Conservation (phyloP, 2,888 invertebrate genomes). For the Andrena dorsata region DNA sequence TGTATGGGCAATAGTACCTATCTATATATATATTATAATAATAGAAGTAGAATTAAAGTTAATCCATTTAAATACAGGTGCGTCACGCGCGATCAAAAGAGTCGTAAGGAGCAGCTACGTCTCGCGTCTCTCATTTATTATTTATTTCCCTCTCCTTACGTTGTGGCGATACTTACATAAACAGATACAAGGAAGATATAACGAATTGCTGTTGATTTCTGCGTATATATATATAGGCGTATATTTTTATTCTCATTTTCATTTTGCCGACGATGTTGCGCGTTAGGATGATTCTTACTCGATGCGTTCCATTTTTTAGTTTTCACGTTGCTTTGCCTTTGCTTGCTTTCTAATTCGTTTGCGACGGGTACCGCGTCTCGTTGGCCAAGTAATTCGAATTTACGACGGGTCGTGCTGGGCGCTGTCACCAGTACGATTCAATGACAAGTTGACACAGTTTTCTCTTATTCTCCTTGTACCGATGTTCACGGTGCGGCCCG, state of each 20-base stretch:
- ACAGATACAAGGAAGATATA: conserved; percentile 63
- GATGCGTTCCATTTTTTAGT: conserved; percentile 25
- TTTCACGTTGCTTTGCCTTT: conserved; percentile 42
- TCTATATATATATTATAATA: conserved; percentile 77
- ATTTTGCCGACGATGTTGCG: conserved; percentile 31
- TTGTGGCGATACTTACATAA: conserved; percentile 52
- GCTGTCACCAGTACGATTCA: conserved; percentile 25
- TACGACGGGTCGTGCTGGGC: conserved; percentile 68
- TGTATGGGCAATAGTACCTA: conserved; percentile 83
- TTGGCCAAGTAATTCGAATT: conserved; percentile 63
- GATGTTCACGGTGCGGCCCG: conserved; percentile 56
- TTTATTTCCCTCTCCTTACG: conserved; percentile 57
- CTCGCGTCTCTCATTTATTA: conserved; percentile 41
- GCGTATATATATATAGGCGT: conserved; percentile 29
- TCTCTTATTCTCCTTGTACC: conserved; percentile 25
- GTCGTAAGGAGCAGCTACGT: conserved; percentile 57
- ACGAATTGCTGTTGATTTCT: conserved; percentile 45
- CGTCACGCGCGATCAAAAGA: conserved; percentile 76
- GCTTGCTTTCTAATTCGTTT: conserved; percentile 46
- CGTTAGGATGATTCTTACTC: conserved; percentile 22
- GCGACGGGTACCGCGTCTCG: conserved; percentile 65
- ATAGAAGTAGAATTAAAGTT: conserved; percentile 82
- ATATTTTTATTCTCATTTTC: conserved; percentile 25
- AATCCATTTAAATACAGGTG: conserved; percentile 82
- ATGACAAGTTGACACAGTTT: conserved; percentile 35